Evolutionary conservation across 2,113 vertebrate species (phyloP).

Genomic region (Xiphophorus couchianus): DNA sequence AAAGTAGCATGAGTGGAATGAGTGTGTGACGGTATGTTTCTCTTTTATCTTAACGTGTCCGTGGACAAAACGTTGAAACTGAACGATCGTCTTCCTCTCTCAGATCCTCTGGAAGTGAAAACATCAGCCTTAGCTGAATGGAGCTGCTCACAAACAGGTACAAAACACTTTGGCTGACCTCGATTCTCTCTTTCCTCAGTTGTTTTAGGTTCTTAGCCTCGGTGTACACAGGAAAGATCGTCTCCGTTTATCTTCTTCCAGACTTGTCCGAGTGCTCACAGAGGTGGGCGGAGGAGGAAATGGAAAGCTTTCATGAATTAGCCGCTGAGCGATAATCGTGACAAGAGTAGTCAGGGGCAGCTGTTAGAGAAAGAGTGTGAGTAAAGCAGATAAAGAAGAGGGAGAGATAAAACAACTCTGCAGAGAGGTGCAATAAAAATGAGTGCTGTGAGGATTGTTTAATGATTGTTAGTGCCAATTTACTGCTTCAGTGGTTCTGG

Average conservation of each 20-base stretch:
- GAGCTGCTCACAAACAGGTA: conserved; percentile 72
- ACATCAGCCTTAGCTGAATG: conserved; percentile 73
- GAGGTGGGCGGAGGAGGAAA: conserved; percentile 23
- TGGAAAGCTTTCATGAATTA: conserved; percentile 45
- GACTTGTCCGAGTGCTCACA: not conserved
- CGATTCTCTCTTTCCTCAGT: not conserved
- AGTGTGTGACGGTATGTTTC: not conserved
- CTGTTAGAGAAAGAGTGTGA: not conserved
- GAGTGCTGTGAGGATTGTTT: conserved; percentile 13
- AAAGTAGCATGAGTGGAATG: not conserved
- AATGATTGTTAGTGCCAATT: conserved; percentile 48
- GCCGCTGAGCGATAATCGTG: conserved; percentile 15
- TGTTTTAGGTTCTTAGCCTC: not conserved
- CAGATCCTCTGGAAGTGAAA: conserved; percentile 76
- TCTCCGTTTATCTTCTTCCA: not conserved
- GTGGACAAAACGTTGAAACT: not conserved
- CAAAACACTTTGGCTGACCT: not conserved
- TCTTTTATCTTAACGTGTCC: not conserved
- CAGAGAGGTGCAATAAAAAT: conserved; percentile 24
- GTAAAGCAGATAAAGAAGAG: conserved; percentile 9
- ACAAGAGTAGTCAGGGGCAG: conserved; percentile 33
- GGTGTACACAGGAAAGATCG: not conserved
- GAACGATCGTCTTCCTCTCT: not conserved
- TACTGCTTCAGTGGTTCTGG: conserved; percentile 42
- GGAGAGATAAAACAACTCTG: conserved; percentile 27